A percentile compares a stretch with the other conserved stretches of the same genome.
Conservation (phyloP, 2,797 vertebrate genomes). For the Eutrigla gurnardus region DNA sequence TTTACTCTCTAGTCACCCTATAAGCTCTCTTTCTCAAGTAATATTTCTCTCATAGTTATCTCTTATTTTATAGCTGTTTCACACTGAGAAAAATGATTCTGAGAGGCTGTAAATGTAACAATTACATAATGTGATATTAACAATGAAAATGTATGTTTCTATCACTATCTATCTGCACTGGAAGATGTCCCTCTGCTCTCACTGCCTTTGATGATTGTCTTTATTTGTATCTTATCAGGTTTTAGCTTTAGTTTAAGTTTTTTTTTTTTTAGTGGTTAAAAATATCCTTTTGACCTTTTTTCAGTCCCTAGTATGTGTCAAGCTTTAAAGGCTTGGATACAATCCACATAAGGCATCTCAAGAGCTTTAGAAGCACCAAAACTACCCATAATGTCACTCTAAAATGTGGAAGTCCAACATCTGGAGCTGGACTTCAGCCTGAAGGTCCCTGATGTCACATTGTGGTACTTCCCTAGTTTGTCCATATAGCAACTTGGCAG, state of each 20-base stretch:
- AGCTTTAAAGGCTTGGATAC: background rate
- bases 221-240: slow-evolving; percentile 11
- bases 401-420: too few relatives aligned
- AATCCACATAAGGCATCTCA: background rate
- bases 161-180: too few relatives aligned
- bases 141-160: too few relatives aligned
- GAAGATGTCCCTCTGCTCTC: background rate
- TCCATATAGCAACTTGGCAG: slow-evolving; percentile 15
- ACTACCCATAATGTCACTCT: too few relatives aligned
- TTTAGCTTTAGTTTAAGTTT: too few relatives aligned
- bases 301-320: background rate
- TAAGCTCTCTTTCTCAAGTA: background rate
- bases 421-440: slow-evolving; percentile 46
- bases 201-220: slow-evolving; percentile 5
- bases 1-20: background rate
- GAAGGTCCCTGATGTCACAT: background rate
- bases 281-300: background rate
- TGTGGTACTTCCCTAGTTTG: slow-evolving; percentile 4
- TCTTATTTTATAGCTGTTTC: background rate
- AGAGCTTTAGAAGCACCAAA: background rate
- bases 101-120: too few relatives aligned
- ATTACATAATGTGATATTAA: too few relatives aligned
- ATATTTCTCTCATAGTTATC: background rate
- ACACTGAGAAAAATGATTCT: too few relatives aligned
- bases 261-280: background rate